Evolutionary conservation across 2,113 vertebrate genomes (phyloP).

Genomic region (Paramormyrops kingsleyae): DNA sequence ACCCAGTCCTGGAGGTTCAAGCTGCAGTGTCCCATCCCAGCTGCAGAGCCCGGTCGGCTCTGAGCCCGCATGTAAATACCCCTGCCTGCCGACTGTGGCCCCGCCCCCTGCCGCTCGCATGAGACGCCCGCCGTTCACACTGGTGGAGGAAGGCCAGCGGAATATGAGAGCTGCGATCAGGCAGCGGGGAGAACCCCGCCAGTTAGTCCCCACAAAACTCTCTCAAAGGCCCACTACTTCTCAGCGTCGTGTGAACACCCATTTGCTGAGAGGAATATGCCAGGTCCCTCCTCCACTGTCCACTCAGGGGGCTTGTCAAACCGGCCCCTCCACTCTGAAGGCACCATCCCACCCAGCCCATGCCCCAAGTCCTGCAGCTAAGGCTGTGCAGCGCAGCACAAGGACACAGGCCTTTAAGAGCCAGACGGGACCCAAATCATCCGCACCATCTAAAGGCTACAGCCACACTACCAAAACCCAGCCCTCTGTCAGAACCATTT

Average conservation of each 20-base stretch:
- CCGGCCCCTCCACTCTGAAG: background rate
- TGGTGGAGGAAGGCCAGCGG: conserved; percentile 28
- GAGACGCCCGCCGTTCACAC: conserved; percentile 30
- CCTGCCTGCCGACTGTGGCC: conserved; percentile 51
- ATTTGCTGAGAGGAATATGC: conserved; percentile 22
- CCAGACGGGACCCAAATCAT: conserved; percentile 23
- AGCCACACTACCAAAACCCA: background rate
- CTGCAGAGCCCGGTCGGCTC: conserved; percentile 53
- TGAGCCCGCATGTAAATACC: conserved; percentile 59
- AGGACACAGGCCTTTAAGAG: background rate
- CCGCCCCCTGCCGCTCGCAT: conserved; percentile 21
- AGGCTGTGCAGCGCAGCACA: background rate
- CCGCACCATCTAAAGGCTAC: conserved; percentile 26
- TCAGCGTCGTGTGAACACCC: conserved; percentile 40
- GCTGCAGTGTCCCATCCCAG: conserved; percentile 34
- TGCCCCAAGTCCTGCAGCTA: background rate
- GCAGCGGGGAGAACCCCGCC: conserved; percentile 25
- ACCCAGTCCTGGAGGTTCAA: conserved; percentile 32
- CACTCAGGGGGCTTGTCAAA: background rate
- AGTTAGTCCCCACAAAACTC: conserved; percentile 22
- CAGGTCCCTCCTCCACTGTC: background rate
- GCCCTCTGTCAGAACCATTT: background rate
- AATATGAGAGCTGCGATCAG: background rate
- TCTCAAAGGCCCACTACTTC: conserved; percentile 49
- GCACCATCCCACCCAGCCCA: background rate